Base-by-base conservation (phyloP, 2,113 vertebrate species). In the Xiphophorus couchianus region DNA sequence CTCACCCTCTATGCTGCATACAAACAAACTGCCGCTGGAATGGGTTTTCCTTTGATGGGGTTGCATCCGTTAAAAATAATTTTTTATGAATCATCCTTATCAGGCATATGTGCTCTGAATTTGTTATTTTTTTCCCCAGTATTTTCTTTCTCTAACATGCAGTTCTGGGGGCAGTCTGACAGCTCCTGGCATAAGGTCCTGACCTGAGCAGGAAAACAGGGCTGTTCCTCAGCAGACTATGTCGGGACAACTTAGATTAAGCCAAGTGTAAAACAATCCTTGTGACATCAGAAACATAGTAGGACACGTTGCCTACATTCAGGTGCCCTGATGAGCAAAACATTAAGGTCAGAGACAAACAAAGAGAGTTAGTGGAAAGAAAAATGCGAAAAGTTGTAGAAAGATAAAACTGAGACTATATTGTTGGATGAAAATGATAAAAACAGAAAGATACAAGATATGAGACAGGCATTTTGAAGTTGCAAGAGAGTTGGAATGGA, bases 281-380 rank as follows among this genome's bases (percentile, higher is more conserved):
- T 89, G 89, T 93, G 90, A 92, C 83, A 92, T 92, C 90, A 88
- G 74, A 91, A 88, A 78, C 83, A 87, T 90, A 71, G 81, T 71
- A 75, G 85, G 86, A 85, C 84, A 79, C 42, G 60, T 85, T 81
- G 83, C 84, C 81, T 80, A 89, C 86, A 88, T 84, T 74, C 87
- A 90, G 87, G 87, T 91, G 86, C 83, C 75, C 75, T 66, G 51
- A 87, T 90, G 91, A 93, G 65, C 90, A 90, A 90, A 88, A 86
- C 86, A 91, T 91, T 89, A 88, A 84, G 91, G 91, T 92, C 89
- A 89, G 77, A 82, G 78, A 81, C 66, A 73, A 81, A 84, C 67
- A 74, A 63, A 35, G n/a, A 37, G 66, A 89, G 78, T 66, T 67
- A 76, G 58, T 64, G 73, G 77, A 7, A 22, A 61, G 42, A 73